phyloP scores from a whole-genome alignment of 2,888 invertebrate genomes.

The Apotomis betuletana region DNA sequence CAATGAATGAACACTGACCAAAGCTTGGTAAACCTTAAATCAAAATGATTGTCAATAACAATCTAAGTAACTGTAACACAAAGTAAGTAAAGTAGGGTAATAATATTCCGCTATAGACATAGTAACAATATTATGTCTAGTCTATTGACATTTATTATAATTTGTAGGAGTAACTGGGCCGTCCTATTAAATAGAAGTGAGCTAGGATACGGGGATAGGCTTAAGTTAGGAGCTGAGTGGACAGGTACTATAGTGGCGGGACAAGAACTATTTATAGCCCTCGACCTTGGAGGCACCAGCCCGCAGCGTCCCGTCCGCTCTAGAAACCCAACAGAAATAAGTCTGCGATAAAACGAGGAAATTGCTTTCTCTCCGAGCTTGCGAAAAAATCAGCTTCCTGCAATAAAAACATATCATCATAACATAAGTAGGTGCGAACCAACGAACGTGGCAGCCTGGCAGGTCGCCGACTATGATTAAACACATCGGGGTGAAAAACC shows the following conservation, averaged over 20 bases:
- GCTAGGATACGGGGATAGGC: constrained; percentile 15
- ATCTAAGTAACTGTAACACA: constrained; percentile 4
- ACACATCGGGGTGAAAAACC: constrained; percentile 41
- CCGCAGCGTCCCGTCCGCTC: constrained; percentile 29
- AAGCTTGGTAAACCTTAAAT: constrained; percentile 13
- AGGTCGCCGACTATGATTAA: constrained; percentile 23
- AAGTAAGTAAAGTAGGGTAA: constrained; percentile 24
- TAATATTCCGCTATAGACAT: background rate
- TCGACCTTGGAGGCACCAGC: constrained; percentile 37
- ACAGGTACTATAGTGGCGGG: constrained; percentile 41
- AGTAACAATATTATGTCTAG: background rate
- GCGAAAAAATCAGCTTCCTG: constrained; percentile 28
- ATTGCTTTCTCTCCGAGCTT: constrained; percentile 26
- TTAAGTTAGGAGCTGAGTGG: constrained; percentile 27
- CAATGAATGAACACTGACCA: constrained; percentile 24
- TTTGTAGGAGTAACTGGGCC: background rate
- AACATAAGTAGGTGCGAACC: constrained; percentile 27
- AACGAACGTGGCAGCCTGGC: constrained; percentile 26
- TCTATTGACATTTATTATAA: background rate
- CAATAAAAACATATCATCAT: constrained; percentile 25
- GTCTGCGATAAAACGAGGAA: constrained; percentile 4
- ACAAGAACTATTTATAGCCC: constrained; percentile 52
- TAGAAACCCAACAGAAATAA: constrained; percentile 34
- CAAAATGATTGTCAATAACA: constrained; percentile 5
- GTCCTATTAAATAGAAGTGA: constrained; percentile 24